phyloP scores from a whole-genome alignment of 2,113 vertebrate species.

The Irena cyanogastra region DNA sequence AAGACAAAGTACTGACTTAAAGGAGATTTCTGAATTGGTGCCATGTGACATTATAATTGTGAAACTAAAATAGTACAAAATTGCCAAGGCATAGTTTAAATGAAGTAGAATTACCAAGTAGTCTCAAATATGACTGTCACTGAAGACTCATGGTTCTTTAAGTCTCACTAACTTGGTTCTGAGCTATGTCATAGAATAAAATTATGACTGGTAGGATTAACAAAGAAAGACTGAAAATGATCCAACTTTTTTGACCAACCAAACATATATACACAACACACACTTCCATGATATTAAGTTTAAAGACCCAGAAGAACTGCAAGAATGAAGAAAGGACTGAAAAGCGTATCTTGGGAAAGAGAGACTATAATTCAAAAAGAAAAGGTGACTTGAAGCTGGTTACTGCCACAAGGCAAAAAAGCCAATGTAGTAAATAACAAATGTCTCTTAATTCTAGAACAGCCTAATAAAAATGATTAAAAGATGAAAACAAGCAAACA shows the following conservation, averaged over 20 bases:
- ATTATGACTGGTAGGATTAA: neutral
- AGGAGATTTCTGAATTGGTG: neutral
- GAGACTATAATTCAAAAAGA: neutral
- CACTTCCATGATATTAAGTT: neutral
- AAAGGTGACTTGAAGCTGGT: neutral
- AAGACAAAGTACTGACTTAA: neutral
- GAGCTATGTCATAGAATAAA: neutral
- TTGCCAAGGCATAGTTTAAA: neutral
- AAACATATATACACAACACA: neutral
- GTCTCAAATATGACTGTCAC: neutral
- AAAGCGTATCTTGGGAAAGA: neutral
- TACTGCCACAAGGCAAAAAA: neutral
- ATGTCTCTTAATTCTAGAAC: neutral
- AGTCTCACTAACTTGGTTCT: neutral
- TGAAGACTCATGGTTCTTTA: neutral
- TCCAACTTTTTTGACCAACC: neutral
- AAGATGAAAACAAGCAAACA: neutral
- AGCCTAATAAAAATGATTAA: neutral
- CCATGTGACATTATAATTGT: neutral
- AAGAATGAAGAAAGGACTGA: neutral
- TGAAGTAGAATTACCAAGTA: neutral
- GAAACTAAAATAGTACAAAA: neutral
- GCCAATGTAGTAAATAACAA: neutral
- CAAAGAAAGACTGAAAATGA: neutral
- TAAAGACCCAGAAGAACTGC: neutral